phyloP scores from a whole-genome alignment of 1,140 invertebrate species.

The Rhizoglyphus robini region DNA sequence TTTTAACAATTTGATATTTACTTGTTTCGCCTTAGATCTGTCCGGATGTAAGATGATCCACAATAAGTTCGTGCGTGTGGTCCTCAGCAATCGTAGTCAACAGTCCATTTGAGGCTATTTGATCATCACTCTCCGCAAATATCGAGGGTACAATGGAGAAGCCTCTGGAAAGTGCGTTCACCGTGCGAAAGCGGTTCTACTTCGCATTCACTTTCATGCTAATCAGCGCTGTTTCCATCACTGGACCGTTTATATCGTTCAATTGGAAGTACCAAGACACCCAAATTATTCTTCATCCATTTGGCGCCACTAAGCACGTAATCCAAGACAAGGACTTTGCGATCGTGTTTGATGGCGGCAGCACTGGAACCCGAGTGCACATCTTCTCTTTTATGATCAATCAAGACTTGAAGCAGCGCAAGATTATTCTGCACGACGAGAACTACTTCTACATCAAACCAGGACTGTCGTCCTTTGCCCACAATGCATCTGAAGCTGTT shows the following conservation, averaged over 20 bases:
- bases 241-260: neutral
- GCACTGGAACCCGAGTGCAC: constrained; percentile 78
- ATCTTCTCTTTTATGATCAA: constrained; percentile 65
- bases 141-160: too few species aligned
- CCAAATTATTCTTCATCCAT: constrained; percentile 9
- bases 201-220: neutral
- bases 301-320: neutral
- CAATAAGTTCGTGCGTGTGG: too few species aligned
- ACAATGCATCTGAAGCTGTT: constrained; percentile 58
- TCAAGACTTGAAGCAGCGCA: neutral
- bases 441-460: constrained; percentile 69
- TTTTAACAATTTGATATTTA: too few species aligned
- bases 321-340: constrained; percentile 40
- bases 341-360: constrained; percentile 90
- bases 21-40: too few species aligned
- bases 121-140: too few species aligned
- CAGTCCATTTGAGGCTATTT: too few species aligned
- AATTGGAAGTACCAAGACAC: neutral
- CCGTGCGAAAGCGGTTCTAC: neutral
- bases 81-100: too few species aligned
- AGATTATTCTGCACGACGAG: constrained; percentile 57
- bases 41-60: too few species aligned
- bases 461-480: constrained; percentile 69
- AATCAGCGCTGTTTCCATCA: neutral
- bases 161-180: too few species aligned